A percentile compares a stretch with the other conserved stretches of the same genome.
phyloP scores from a whole-genome alignment of 2,113 vertebrate species.

The Brachypodius melanocephalos region DNA sequence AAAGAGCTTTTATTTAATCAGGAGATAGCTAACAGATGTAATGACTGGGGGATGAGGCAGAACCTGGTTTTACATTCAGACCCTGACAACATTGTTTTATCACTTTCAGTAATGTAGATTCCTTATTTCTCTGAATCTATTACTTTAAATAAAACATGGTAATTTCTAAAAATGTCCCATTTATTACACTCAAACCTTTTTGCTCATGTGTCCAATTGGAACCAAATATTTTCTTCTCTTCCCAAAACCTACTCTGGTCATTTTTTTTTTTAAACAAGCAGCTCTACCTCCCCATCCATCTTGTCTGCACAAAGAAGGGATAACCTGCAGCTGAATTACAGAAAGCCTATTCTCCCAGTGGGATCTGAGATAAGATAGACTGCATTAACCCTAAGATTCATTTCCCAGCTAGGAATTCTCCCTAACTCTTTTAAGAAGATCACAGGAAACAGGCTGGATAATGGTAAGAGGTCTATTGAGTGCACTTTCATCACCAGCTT shows the following conservation, averaged over 20 bases:
- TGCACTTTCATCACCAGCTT: slow-evolving; percentile 63
- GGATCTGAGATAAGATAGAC: slow-evolving; percentile 68
- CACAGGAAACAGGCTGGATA: slow-evolving; percentile 59
- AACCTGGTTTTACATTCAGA: slow-evolving; percentile 43
- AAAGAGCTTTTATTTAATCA: slow-evolving; percentile 73
- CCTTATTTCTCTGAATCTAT: neutral
- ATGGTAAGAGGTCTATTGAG: slow-evolving; percentile 63
- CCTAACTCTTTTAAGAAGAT: slow-evolving; percentile 61
- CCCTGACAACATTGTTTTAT: slow-evolving; percentile 15
- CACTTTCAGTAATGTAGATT: neutral
- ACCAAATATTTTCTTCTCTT: neutral
- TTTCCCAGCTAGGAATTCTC: slow-evolving; percentile 66
- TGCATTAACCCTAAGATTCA: slow-evolving; percentile 72
- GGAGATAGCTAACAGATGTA: slow-evolving; percentile 55
- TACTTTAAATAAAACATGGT: neutral
- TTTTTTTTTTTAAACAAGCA: neutral
- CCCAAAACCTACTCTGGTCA: neutral
- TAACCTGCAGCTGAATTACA: slow-evolving; percentile 62
- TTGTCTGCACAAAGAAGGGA: slow-evolving; percentile 42
- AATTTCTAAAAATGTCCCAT: neutral
- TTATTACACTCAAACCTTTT: neutral
- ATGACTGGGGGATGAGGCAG: slow-evolving; percentile 20
- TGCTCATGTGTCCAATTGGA: neutral
- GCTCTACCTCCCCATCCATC: slow-evolving; percentile 43
- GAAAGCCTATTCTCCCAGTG: slow-evolving; percentile 67